Evolutionary conservation across 2,113 vertebrate genomes (phyloP).

Genomic region (Myiozetetes cayanensis): DNA sequence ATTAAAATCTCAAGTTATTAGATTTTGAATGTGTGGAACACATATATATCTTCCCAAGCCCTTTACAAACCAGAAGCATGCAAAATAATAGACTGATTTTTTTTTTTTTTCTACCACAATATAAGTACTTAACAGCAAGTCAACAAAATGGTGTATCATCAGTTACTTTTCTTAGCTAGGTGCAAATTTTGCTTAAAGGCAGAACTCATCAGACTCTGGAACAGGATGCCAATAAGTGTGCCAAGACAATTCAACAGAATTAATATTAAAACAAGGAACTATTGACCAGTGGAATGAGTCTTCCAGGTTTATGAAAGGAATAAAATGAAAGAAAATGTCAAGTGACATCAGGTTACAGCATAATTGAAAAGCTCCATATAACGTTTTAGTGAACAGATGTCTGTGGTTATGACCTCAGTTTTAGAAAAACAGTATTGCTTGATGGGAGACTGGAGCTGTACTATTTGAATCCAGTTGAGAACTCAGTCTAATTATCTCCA

Average conservation of each 20-base stretch:
- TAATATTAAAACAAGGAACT: neutral
- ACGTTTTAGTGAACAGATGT: neutral
- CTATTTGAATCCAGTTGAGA: constrained; percentile 9
- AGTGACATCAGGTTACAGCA: neutral
- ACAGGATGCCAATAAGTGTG: neutral
- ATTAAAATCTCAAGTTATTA: neutral
- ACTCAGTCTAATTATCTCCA: neutral
- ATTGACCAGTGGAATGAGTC: neutral
- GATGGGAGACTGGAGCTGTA: neutral
- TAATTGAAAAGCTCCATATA: neutral
- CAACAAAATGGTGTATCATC: neutral
- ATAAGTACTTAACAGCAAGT: neutral
- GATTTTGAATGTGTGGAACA: neutral
- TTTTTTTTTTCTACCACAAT: neutral
- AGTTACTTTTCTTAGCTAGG: neutral
- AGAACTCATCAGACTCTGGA: neutral
- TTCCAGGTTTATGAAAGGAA: constrained; percentile 12
- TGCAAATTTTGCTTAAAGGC: constrained; percentile 24
- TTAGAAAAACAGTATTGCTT: neutral
- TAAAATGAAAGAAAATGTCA: neutral
- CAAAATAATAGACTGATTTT: neutral
- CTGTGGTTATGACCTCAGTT: neutral
- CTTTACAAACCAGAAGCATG: neutral
- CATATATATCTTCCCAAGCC: neutral
- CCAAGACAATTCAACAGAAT: neutral